phyloP scores from a whole-genome alignment of 2,113 vertebrate species.

The Pseudopodoces humilis region DNA sequence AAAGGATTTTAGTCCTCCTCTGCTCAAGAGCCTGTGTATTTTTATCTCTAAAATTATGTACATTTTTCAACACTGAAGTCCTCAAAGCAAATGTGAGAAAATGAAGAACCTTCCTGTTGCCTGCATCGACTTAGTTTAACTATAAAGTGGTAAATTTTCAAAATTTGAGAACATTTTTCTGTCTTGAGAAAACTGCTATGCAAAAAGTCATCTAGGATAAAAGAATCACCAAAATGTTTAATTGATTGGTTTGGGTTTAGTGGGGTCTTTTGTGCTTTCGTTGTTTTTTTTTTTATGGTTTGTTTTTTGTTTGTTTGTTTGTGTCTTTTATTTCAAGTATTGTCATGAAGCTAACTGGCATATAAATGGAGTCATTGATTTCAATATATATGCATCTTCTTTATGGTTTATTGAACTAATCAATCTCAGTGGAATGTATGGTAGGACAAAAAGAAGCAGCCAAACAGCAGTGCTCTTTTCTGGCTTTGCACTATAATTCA shows the following conservation, averaged over 20 bases:
- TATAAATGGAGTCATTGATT: background rate
- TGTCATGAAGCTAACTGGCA: background rate
- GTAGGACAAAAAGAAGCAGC: background rate
- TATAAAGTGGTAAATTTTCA: background rate
- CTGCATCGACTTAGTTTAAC: background rate
- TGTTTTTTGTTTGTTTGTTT: no score
- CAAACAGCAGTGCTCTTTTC: background rate
- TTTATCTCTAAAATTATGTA: background rate
- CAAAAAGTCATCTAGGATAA: background rate
- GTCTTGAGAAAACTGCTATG: background rate
- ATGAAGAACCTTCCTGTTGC: background rate
- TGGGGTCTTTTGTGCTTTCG: no score
- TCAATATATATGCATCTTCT: background rate
- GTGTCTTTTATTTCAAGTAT: background rate
- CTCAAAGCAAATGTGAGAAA: background rate
- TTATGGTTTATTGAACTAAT: background rate
- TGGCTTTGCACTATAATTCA: background rate
- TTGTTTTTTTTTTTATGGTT: no score
- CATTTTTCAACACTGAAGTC: background rate
- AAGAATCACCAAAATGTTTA: background rate
- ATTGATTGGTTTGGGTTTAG: background rate
- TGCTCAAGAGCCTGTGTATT: background rate
- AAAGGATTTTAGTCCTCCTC: background rate
- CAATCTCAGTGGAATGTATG: background rate
- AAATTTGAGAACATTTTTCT: background rate